phyloP scores from a whole-genome alignment of 2,797 vertebrate genomes.

The Mus caroli region DNA sequence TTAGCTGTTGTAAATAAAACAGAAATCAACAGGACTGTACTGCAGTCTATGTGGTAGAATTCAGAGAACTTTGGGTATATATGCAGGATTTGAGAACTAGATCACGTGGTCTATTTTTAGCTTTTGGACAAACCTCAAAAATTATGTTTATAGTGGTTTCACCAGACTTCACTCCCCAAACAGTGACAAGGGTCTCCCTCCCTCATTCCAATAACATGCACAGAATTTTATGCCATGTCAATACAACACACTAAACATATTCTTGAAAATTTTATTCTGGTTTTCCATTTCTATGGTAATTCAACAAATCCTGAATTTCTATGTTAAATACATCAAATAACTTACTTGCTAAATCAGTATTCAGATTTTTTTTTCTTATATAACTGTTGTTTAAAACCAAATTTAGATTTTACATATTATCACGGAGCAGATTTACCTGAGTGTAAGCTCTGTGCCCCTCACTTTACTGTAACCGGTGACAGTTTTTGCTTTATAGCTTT shows the following conservation, averaged over 20 bases:
- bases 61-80: not conserved
- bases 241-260: not conserved
- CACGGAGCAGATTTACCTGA: not conserved
- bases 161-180: not conserved
- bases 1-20: not conserved
- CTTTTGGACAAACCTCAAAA: not conserved
- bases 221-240: not conserved
- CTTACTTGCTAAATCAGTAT: conserved; percentile 12
- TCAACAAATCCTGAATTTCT: conserved; percentile 23
- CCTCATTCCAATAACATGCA: not conserved
- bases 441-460: not conserved
- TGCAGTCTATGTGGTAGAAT: not conserved
- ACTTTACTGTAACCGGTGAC: not conserved
- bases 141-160: not conserved
- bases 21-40: not conserved
- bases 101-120: not conserved
- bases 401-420: conserved; percentile 30
- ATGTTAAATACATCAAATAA: conserved; percentile 20
- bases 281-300: conserved; percentile 49
- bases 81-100: not conserved
- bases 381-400: conserved; percentile 41
- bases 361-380: conserved; percentile 23
- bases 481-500: conserved; percentile 5
- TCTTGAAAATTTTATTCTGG: not conserved
- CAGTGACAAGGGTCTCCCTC: not conserved